Evolutionary conservation across 2,797 vertebrate genomes (phyloP), one percentile per base, ranked within the genome.

Genomic region (Borostomias antarcticus): DNA sequence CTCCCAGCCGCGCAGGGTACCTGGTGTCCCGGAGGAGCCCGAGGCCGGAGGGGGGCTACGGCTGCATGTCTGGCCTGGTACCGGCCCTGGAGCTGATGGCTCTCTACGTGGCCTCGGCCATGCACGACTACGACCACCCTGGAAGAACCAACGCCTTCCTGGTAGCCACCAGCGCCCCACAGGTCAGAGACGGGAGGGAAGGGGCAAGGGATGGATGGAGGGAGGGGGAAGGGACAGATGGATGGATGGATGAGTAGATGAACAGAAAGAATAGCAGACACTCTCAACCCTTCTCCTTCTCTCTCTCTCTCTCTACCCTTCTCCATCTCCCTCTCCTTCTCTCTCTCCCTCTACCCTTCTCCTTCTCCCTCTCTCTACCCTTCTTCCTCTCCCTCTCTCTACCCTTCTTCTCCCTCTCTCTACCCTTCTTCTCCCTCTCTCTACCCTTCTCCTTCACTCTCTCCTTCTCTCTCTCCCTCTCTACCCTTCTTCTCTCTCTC

Each of bases 61-160:
- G 95, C 5, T 96, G 93, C 74, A 84, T 99, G 50, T 93, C 95
- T 25, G 93, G 94, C 68, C 96, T 97, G 23, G 96, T 98, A 72
- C 97, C 97, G 1, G 94, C 93, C 50, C 89, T 98, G 58, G 97
- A 98, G 84, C 72, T 98, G 75, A 98, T 98, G 97, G 97, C 97
- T 0, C 85, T 98, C 6, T 98, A 98, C 13, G 96, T 99, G 25
- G 97, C 97, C 1, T 96, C 96, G 3, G 96, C 97, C 78, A 98
- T 98, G 97, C 97, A 99, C 1, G 97, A 99, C 64, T 99, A 97
- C 2, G 97, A 99, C 83, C 97, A 98, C 70, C 97, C 97, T 0
- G 97, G 97, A 59, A 93, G 97, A 84, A 99, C 97, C 63, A 99
- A 99, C 1, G 97, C 97, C 58, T 99, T 98, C 82, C 88, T 98